Evolutionary conservation across 2,113 vertebrate species (phyloP).

Genomic region (Myiopsitta monachus): DNA sequence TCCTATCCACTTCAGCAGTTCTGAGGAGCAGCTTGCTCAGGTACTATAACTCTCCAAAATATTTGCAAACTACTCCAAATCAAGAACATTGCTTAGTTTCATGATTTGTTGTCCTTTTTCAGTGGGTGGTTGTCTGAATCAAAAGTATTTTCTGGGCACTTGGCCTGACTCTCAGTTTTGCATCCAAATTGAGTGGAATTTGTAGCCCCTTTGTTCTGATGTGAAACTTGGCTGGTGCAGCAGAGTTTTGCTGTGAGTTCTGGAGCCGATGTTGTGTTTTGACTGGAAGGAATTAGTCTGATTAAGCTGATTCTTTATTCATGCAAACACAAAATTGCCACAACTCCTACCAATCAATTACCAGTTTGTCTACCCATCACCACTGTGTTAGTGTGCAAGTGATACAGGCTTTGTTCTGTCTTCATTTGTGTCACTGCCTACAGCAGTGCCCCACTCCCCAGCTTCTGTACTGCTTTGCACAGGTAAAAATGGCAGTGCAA

Average conservation of each 20-base stretch:
- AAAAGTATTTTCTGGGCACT: slow-evolving; percentile 43
- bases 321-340: slow-evolving; percentile 47
- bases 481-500: background rate
- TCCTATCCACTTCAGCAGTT: background rate
- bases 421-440: background rate
- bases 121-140: background rate
- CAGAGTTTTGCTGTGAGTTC: slow-evolving; percentile 35
- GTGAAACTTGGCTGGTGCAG: slow-evolving; percentile 33
- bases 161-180: slow-evolving; percentile 42
- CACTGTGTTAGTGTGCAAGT: background rate
- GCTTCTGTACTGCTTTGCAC: background rate
- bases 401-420: background rate
- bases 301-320: slow-evolving; percentile 60
- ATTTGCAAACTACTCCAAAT: background rate
- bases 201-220: slow-evolving; percentile 31
- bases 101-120: background rate
- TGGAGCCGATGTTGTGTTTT: slow-evolving; percentile 53
- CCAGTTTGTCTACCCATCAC: slow-evolving; percentile 12
- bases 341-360: slow-evolving; percentile 45
- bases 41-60: background rate
- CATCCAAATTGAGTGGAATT: slow-evolving; percentile 42
- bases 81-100: background rate
- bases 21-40: background rate
- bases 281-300: slow-evolving; percentile 59
- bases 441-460: background rate